Percentiles rank a stretch among this genome's conserved stretches.
These are phyloP conservation scores for Dinocampus coccinellae DNA, from an alignment of 2,888 invertebrate species.

Conservation along the genomic window DNA sequence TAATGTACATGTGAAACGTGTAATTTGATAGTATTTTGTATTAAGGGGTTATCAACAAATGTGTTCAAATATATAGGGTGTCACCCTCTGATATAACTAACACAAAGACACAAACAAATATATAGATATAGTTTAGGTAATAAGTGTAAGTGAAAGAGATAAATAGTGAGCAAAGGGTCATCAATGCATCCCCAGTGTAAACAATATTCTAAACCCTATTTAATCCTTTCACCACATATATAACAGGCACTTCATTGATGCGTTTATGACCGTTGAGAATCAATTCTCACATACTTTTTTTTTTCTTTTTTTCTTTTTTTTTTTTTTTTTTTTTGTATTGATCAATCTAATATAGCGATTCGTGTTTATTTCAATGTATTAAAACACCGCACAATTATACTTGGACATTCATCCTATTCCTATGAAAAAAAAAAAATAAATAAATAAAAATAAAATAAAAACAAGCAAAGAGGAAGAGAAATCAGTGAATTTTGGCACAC, in stretches of 20 bases:
- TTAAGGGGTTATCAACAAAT: slow-evolving; percentile 66
- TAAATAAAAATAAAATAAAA: not conserved
- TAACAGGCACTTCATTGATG: slow-evolving; percentile 47
- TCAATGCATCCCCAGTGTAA: slow-evolving; percentile 39
- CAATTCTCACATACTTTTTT: slow-evolving; percentile 54
- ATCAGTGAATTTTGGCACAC: slow-evolving; percentile 6
- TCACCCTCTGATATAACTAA: slow-evolving; percentile 44
- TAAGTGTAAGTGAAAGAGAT: not conserved
- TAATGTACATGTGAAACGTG: slow-evolving; percentile 31
- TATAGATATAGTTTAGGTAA: too few relatives aligned
- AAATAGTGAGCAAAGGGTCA: not conserved
- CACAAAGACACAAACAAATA: not conserved
- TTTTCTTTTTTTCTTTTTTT: too few relatives aligned
- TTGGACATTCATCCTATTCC: too few relatives aligned
- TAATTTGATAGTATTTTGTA: slow-evolving; percentile 43
- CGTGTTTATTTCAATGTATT: too few relatives aligned
- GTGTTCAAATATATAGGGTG: slow-evolving; percentile 69
- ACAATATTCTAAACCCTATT: slow-evolving; percentile 42
- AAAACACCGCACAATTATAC: too few relatives aligned
- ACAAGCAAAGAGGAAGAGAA: too few relatives aligned
- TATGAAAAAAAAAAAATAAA: not conserved
- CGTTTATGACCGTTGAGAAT: slow-evolving; percentile 62
- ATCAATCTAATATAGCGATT: too few relatives aligned
- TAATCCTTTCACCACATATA: slow-evolving; percentile 60
- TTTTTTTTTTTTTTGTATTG: too few relatives aligned